phyloP scores from a whole-genome alignment of 2,113 vertebrate species.

The Ptilonorhynchus violaceus region DNA sequence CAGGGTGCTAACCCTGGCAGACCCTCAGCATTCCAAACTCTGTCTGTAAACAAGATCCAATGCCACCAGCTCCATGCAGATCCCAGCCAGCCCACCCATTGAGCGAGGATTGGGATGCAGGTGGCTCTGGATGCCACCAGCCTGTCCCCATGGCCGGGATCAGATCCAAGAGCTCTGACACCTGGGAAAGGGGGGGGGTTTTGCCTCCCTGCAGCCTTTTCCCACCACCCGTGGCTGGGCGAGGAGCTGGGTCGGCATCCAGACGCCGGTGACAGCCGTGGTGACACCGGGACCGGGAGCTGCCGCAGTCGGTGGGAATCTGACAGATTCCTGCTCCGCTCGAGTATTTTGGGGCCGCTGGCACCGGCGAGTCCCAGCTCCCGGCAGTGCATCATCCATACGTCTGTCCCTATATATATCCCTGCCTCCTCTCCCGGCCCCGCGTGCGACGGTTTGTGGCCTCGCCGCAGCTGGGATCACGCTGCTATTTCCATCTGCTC shows the following conservation, averaged over 20 bases:
- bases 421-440: background rate
- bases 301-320: background rate
- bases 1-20: too few relatives aligned
- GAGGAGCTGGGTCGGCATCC: rapidly evolving
- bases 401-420: slow-evolving; percentile 39
- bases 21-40: background rate
- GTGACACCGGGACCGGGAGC: background rate
- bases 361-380: background rate
- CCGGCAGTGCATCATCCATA: slow-evolving; percentile 6
- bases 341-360: background rate
- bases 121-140: background rate
- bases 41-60: too few relatives aligned
- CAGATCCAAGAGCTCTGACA: background rate
- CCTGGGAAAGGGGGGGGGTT: rapidly evolving
- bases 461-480: slow-evolving; percentile 24
- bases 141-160: background rate
- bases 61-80: background rate
- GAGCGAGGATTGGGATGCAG: background rate
- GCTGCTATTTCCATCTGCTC: slow-evolving; percentile 60
- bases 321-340: background rate
- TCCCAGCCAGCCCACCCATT: background rate
- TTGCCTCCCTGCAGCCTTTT: background rate
- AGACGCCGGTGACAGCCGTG: rapidly evolving
- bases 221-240: background rate
- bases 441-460: background rate